Base-by-base conservation (phyloP, 2,113 vertebrate genomes). In the Machaerirhynchus nigripectus region DNA sequence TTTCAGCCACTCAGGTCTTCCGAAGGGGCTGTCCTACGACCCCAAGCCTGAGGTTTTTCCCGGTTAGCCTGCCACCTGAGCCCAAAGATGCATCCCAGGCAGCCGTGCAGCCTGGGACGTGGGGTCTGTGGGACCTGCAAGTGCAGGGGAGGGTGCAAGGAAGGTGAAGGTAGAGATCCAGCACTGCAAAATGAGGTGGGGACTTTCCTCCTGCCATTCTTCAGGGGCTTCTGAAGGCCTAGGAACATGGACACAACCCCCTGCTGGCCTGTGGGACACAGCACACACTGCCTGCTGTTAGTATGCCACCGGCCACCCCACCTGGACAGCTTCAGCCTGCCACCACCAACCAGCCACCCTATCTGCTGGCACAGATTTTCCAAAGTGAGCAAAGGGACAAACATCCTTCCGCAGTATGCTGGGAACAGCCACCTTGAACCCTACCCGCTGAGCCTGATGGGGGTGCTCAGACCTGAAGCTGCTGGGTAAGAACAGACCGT, bases 21-120 rank as follows among this genome's bases (percentile, higher is more conserved):
- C 87, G 73, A 64, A 84, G 90, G 90, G 92, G 73, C 69, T 94
- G 92, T 75, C 83, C 86, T 68, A 21, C 28, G 33, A 63, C 53
- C 53, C 28, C 37, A 68, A 35, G 24, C 44, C 47, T 28, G n/a
- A 70, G 52, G 27, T 53, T 84, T 81, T 86, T 26, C 59, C 68
- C 0, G 0, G 26, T 7, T 42, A 39, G 17, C 23, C 19, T 59
- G 60, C 21, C 20, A 47, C 31, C 37, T 28, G 35, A 68, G 33
- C 31, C 31, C 7, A 2, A 22, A n/a, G 23, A 47, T 67, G 67
- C n/a, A 49, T 46, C 35, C 13, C 5, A n/a, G 42, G 10, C 44
- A 86, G 35, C 1, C 1, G 2, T 42, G 49, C 73, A 53, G 35
- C 24, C 33, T 2, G 2, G 31, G 24, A 28, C 2, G 1, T 5